Conservation (phyloP, 2,113 vertebrate genomes). For the Megaceryle maxima region DNA sequence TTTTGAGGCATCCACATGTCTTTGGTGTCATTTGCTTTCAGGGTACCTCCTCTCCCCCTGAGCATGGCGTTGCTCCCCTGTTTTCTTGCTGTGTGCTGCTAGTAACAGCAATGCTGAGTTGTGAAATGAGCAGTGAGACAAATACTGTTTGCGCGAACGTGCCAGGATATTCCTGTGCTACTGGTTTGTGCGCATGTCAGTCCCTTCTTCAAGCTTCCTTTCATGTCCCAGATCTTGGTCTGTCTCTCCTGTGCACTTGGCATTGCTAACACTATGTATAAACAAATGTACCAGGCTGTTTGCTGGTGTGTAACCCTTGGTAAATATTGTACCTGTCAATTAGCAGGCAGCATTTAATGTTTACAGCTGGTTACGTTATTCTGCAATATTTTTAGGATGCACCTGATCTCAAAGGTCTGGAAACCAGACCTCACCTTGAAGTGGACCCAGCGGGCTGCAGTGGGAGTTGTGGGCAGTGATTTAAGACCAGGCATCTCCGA, state of each 20-base stretch:
- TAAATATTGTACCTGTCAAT: conserved; percentile 51
- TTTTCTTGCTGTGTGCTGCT: not conserved
- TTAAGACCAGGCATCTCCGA: not conserved
- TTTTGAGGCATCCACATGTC: not conserved
- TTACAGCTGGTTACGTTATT: conserved; percentile 26
- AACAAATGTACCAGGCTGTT: conserved; percentile 40
- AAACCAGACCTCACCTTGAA: not conserved
- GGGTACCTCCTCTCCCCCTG: not conserved
- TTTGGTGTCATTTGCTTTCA: not conserved
- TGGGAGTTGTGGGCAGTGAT: not conserved
- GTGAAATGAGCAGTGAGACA: rapidly evolving
- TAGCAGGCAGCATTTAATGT: conserved; percentile 13
- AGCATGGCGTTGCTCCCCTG: not conserved
- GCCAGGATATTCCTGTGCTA: conserved; percentile 26
- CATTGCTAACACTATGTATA: not conserved
- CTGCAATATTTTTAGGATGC: conserved; percentile 1
- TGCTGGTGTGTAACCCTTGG: conserved; percentile 6
- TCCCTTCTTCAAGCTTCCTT: conserved; percentile 1
- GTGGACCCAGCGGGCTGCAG: not conserved
- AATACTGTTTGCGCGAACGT: not conserved
- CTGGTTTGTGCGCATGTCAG: not conserved
- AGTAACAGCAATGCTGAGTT: not conserved
- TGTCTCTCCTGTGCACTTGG: conserved; percentile 10
- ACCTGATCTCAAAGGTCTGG: not conserved
- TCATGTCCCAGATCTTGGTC: conserved; percentile 25